A percentile compares a stretch with the other conserved stretches of the same genome.
phyloP scores from a whole-genome alignment of 2,888 invertebrate species.

The Frankliniella fusca region DNA sequence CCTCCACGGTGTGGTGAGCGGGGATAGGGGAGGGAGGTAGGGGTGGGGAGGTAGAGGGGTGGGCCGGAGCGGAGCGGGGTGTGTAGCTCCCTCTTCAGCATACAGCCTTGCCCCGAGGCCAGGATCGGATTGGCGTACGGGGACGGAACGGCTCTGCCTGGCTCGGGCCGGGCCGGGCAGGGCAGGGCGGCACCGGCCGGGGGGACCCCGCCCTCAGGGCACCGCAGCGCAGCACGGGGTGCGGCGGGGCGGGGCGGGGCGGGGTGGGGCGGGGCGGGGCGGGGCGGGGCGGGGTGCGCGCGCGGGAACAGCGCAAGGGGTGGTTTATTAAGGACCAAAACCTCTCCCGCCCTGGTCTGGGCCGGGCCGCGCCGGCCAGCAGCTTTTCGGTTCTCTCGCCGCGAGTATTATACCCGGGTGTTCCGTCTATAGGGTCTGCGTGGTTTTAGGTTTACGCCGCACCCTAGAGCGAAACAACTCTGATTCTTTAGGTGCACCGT shows the following conservation, averaged over 20 bases:
- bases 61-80: background rate
- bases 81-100: slow-evolving; percentile 25
- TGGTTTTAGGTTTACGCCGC: background rate
- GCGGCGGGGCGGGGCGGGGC: background rate
- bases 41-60: background rate
- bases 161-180: background rate
- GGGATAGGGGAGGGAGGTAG: background rate
- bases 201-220: background rate
- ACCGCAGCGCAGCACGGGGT: background rate
- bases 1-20: background rate
- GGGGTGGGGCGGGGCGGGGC: background rate
- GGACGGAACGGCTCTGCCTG: background rate
- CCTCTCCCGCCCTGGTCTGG: background rate
- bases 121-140: slow-evolving; percentile 21
- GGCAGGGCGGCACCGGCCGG: background rate
- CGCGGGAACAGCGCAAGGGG: background rate
- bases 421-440: background rate
- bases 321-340: too few relatives aligned
- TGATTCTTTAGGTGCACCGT: too few relatives aligned
- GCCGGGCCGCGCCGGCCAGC: background rate
- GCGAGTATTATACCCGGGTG: background rate
- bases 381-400: background rate
- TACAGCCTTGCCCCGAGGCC: slow-evolving; percentile 23
- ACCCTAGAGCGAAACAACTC: too few relatives aligned
- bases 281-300: background rate